Conservation (phyloP, 1,140 invertebrate genomes). For the Chlorops oryzae region DNA sequence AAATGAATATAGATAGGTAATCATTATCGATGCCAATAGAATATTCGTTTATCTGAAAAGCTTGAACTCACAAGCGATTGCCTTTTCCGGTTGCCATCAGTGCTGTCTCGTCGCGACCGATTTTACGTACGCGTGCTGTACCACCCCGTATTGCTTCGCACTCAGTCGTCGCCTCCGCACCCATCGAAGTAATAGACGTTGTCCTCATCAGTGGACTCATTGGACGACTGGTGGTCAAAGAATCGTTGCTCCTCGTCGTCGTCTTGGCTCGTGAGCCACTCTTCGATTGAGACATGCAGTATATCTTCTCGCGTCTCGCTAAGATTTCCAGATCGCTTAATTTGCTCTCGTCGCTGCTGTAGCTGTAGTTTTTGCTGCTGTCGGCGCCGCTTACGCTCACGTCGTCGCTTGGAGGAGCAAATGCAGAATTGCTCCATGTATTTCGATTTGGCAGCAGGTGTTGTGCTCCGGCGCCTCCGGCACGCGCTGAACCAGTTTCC, state of each 20-base stretch:
- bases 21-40: not conserved
- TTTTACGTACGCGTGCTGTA: conserved; percentile 18
- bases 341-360: conserved; percentile 42
- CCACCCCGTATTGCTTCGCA: conserved; percentile 22
- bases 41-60: not conserved
- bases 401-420: conserved; percentile 33
- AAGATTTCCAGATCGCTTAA: conserved; percentile 49
- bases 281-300: conserved; percentile 48
- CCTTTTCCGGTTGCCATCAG: conserved; percentile 33
- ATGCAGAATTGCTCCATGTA: conserved; percentile 47
- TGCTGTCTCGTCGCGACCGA: conserved; percentile 25
- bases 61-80: conserved; percentile 34
- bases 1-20: not conserved
- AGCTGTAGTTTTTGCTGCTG: conserved; percentile 35
- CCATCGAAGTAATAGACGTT: conserved; percentile 44
- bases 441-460: conserved; percentile 35
- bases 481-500: conserved; percentile 29
- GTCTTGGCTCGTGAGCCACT: conserved; percentile 44
- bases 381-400: conserved; percentile 29
- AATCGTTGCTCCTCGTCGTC: conserved; percentile 24
- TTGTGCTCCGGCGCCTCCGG: conserved; percentile 28
- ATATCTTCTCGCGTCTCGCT: conserved; percentile 49
- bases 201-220: conserved; percentile 17
- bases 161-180: conserved; percentile 18
- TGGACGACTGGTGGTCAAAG: conserved; percentile 10